A percentile compares a stretch with the other conserved stretches of the same genome.
Evolutionary conservation across 2,113 vertebrate genomes (phyloP).

Genomic region (Elgaria multicarinata): DNA sequence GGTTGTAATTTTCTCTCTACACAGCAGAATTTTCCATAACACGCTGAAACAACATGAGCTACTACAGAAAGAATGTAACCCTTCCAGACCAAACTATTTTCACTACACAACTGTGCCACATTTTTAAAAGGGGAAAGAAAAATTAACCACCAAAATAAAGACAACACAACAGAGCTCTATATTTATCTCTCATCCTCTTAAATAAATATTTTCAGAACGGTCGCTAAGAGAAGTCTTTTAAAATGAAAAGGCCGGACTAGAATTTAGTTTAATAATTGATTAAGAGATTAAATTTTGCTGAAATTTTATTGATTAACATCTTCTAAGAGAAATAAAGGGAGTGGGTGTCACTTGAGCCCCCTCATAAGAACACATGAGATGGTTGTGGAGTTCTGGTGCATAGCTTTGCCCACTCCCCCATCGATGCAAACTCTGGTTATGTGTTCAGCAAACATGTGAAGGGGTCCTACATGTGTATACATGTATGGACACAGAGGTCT

Average conservation of each 20-base stretch:
- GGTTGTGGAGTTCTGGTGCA: neutral
- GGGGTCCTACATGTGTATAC: neutral
- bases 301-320: neutral
- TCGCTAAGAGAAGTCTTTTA: neutral
- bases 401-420: neutral
- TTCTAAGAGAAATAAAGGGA: neutral
- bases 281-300: neutral
- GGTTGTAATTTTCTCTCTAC: slow-evolving; percentile 16
- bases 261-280: neutral
- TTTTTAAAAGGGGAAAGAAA: slow-evolving; percentile 21
- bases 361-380: neutral
- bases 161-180: neutral
- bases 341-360: neutral
- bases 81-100: slow-evolving; percentile 28
- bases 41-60: neutral
- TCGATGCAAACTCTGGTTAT: neutral
- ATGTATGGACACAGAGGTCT: neutral
- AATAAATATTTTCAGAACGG: neutral
- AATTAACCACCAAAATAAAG: slow-evolving; percentile 13
- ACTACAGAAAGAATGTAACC: slow-evolving; percentile 22
- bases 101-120: neutral
- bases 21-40: neutral
- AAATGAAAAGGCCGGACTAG: neutral
- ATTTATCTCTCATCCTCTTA: neutral
- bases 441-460: neutral